These are phyloP conservation scores for Bombus sibiricus DNA, from an alignment of 1,140 invertebrate genomes.

Conservation along the genomic window DNA sequence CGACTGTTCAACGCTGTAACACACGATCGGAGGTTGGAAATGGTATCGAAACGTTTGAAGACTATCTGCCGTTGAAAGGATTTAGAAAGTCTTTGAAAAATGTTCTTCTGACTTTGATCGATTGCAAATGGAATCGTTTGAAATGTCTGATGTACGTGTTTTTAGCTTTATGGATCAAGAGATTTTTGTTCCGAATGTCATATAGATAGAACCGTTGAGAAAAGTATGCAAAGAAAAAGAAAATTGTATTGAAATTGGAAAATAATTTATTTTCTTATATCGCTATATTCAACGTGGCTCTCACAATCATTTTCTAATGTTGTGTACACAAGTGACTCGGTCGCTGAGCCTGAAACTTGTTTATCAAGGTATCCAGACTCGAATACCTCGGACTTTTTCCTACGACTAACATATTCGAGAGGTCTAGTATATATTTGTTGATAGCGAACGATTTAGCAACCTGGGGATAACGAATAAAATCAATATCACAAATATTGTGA, in stretches of 20 bases:
- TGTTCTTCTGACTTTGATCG: background rate
- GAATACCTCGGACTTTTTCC: constrained; percentile 17
- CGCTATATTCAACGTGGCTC: background rate
- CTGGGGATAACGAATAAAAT: background rate
- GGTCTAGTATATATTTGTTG: constrained; percentile 15
- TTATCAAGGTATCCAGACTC: constrained; percentile 26
- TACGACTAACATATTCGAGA: background rate
- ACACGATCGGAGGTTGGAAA: background rate
- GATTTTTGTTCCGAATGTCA: background rate
- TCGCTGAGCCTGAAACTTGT: constrained; percentile 12
- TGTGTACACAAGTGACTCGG: background rate
- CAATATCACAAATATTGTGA: background rate
- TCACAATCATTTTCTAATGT: background rate
- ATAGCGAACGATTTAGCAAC: background rate
- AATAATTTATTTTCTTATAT: background rate
- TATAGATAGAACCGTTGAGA: background rate
- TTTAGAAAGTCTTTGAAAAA: background rate
- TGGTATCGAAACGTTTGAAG: background rate
- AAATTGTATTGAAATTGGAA: background rate
- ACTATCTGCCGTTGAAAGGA: background rate
- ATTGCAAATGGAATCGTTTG: background rate
- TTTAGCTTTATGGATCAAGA: background rate
- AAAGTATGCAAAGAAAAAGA: background rate
- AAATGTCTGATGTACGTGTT: background rate
- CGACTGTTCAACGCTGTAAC: background rate